Evolutionary conservation across 2,888 invertebrate species (phyloP).

Genomic region (Coelopa pilipes): DNA sequence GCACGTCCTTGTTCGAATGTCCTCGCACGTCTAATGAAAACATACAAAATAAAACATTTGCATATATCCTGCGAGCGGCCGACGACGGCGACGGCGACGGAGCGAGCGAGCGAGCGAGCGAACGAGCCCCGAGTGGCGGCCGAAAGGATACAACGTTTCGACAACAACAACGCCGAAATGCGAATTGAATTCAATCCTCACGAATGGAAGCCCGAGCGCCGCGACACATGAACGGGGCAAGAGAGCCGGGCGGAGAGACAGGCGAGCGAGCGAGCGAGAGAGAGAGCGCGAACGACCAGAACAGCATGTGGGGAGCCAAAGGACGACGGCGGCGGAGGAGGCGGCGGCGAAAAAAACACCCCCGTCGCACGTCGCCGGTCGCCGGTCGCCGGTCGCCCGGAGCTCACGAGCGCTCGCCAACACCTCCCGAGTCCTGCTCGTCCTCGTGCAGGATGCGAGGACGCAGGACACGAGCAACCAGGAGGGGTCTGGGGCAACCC

Average conservation of each 20-base stretch:
- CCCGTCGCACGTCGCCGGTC: conserved; percentile 23
- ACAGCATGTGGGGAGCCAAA: conserved; percentile 23
- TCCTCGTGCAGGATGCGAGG: conserved; percentile 22
- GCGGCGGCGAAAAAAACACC: conserved; percentile 19
- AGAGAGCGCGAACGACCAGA: conserved; percentile 27
- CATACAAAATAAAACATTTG: conserved; percentile 44
- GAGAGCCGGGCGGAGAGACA: conserved; percentile 36
- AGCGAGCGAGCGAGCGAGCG: conserved; percentile 15
- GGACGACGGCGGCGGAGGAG: background rate
- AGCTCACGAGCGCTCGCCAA: background rate
- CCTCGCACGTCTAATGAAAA: conserved; percentile 55
- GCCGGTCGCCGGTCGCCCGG: background rate
- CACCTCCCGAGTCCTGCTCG: background rate
- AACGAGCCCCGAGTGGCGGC: conserved; percentile 9
- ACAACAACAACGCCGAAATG: conserved; percentile 25
- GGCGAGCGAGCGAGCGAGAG: no score
- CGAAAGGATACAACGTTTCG: conserved; percentile 37
- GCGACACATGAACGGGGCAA: conserved; percentile 6
- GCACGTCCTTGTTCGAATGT: conserved; percentile 48
- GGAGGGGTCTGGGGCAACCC: conserved; percentile 2
- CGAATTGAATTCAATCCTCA: conserved; percentile 34
- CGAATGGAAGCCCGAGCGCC: conserved; percentile 20
- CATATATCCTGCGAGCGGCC: conserved; percentile 37
- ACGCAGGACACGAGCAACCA: background rate
- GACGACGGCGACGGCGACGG: conserved; percentile 21